These are phyloP conservation scores for Macropodus opercularis DNA, from an alignment of 2,797 vertebrate species.

Conservation along the genomic window DNA sequence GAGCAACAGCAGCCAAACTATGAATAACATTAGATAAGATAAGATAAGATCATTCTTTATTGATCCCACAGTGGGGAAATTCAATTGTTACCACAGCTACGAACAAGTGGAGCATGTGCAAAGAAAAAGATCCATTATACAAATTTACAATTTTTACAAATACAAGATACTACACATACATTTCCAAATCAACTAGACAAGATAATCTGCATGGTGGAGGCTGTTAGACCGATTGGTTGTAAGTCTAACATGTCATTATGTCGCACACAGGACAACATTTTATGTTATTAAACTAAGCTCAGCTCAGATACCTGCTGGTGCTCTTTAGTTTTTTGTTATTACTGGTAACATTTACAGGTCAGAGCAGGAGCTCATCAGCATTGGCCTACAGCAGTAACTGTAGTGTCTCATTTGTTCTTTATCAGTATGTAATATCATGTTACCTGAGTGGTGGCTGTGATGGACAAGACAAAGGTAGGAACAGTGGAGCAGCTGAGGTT, in stretches of 20 bases:
- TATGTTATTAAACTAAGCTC: not conserved
- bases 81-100: no score
- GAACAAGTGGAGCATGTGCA: not conserved
- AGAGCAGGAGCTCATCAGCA: constrained; percentile 11
- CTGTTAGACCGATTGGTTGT: no score
- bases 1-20: constrained; percentile 5
- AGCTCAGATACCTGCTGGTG: not conserved
- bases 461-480: constrained; percentile 94
- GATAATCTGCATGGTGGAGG: no score
- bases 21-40: no score
- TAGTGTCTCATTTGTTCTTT: not conserved
- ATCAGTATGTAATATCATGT: not conserved
- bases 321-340: not conserved
- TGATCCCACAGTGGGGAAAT: no score
- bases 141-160: no score
- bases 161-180: no score
- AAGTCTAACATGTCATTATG: not conserved
- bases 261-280: not conserved
- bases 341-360: constrained; percentile 26
- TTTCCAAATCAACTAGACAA: no score
- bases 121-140: no score
- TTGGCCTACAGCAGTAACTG: not conserved
- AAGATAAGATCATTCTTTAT: no score
- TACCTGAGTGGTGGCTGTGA: constrained; percentile 96
- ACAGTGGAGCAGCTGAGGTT: constrained; percentile 97